Conservation (phyloP, 2,113 vertebrate species). For the Chaetorhynchus papuensis region DNA sequence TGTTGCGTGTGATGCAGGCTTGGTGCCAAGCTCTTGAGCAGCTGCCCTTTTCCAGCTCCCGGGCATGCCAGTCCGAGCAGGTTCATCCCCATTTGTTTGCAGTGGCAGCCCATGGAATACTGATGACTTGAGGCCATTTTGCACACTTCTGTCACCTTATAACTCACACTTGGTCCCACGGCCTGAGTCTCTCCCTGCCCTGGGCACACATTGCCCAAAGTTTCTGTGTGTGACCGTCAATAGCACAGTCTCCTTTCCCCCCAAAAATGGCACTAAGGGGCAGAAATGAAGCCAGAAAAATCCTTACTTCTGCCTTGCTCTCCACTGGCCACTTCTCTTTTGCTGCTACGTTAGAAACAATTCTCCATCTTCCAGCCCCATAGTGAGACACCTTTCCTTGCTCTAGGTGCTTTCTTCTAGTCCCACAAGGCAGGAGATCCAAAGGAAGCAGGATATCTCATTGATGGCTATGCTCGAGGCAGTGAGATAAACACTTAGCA, state of each 20-base stretch:
- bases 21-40: background rate
- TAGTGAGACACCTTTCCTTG: background rate
- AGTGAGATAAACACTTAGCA: background rate
- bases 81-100: background rate
- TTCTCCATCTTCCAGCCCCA: background rate
- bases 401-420: background rate
- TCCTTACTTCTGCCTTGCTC: background rate
- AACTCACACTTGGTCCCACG: background rate
- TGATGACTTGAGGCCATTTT: background rate
- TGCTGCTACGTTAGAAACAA: fast-evolving
- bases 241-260: background rate
- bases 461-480: background rate
- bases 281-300: background rate
- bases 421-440: background rate
- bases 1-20: background rate
- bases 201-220: background rate
- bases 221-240: background rate
- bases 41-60: background rate
- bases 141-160: background rate
- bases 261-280: background rate
- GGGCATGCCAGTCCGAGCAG: background rate
- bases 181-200: background rate
- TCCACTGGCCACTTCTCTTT: background rate
- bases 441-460: background rate
- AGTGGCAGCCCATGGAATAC: background rate